phyloP scores from a whole-genome alignment of 2,113 vertebrate species.

The Colaptes auratus region DNA sequence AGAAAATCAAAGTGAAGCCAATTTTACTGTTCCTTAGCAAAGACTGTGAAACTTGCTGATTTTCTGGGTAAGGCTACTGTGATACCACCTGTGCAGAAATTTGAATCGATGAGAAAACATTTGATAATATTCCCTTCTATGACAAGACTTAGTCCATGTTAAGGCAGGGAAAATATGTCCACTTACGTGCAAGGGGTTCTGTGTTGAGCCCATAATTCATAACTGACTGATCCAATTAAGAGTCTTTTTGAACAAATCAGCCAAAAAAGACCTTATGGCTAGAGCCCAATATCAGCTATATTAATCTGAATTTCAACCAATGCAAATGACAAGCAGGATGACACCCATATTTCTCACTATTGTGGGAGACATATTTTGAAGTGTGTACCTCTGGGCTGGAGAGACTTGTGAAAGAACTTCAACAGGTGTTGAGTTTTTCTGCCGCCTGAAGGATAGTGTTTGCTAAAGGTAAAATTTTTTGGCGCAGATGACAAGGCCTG shows the following conservation, averaged over 20 bases:
- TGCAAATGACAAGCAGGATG: neutral
- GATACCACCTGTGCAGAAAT: neutral
- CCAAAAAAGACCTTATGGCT: neutral
- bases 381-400: neutral
- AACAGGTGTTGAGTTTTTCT: neutral
- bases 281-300: neutral
- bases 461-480: conserved; percentile 3
- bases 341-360: neutral
- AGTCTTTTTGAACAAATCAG: neutral
- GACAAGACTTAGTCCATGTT: neutral
- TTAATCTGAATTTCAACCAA: conserved; percentile 4
- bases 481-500: neutral
- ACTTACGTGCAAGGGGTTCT: neutral
- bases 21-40: neutral
- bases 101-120: neutral
- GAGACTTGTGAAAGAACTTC: neutral
- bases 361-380: neutral
- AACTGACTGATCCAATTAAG: neutral
- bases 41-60: neutral
- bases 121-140: neutral
- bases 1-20: neutral
- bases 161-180: neutral
- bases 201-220: neutral
- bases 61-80: neutral
- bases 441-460: neutral